Percentiles rank a stretch among this genome's conserved stretches.
Evolutionary conservation across 2,888 invertebrate species (phyloP).

Genomic region (Troides helena): DNA sequence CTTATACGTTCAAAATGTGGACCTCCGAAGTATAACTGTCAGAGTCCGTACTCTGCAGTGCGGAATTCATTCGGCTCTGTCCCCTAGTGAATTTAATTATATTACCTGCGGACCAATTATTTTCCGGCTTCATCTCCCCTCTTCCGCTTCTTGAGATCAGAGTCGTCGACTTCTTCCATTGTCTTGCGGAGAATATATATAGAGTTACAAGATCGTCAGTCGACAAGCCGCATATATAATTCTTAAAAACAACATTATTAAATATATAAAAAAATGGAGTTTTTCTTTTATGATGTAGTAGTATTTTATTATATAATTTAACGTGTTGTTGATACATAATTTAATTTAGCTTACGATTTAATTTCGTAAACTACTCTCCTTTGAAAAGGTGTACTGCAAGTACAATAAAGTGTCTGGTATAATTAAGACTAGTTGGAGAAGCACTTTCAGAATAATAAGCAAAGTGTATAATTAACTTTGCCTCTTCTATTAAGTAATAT

Average conservation of each 20-base stretch:
- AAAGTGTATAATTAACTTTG: neutral
- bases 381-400: neutral
- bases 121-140: neutral
- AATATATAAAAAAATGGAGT: too few species aligned
- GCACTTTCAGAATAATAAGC: neutral
- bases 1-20: neutral
- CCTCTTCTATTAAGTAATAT: neutral
- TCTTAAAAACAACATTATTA: too few species aligned
- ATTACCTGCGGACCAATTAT: conserved; percentile 17
- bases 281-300: too few species aligned
- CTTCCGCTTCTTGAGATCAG: neutral
- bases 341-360: neutral
- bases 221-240: too few species aligned
- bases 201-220: too few species aligned
- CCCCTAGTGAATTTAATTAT: conserved; percentile 14
- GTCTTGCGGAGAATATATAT: too few species aligned
- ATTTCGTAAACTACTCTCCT: neutral
- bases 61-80: conserved; percentile 4
- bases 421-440: neutral
- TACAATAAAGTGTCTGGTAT: neutral
- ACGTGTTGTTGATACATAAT: neutral
- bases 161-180: too few species aligned
- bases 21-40: neutral
- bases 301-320: too few species aligned
- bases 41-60: neutral